A percentile compares a stretch with the other conserved stretches of the same genome.
Evolutionary conservation across 2,888 invertebrate species (phyloP).

Genomic region (Metallyticus violacea): DNA sequence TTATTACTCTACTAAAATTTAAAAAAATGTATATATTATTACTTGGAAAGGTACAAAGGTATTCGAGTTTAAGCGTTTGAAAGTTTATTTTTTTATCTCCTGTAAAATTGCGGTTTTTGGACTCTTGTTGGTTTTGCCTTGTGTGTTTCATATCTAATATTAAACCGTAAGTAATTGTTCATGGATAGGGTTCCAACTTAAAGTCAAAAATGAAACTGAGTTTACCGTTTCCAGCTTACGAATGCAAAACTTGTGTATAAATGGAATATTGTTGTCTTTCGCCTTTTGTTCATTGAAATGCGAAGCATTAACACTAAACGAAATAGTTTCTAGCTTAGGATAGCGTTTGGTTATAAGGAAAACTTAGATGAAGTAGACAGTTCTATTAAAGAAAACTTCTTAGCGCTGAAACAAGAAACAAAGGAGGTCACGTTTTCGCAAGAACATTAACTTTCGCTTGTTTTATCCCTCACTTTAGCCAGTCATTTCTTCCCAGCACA

Average conservation of each 20-base stretch:
- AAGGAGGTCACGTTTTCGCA: not conserved
- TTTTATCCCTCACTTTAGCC: not conserved
- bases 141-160: too few relatives aligned
- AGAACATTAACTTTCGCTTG: not conserved
- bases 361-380: not conserved
- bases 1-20: too few relatives aligned
- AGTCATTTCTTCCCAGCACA: not conserved
- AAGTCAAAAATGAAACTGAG: too few relatives aligned
- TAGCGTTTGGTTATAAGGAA: not conserved
- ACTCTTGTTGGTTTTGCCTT: too few relatives aligned
- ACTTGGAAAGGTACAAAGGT: too few relatives aligned
- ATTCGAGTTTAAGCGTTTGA: too few relatives aligned
- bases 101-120: too few relatives aligned
- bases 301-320: not conserved
- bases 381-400: not conserved
- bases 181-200: too few relatives aligned
- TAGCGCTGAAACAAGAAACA: not conserved
- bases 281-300: not conserved
- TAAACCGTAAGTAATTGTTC: too few relatives aligned
- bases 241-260: not conserved
- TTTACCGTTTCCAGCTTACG: not conserved
- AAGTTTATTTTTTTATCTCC: too few relatives aligned
- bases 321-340: not conserved
- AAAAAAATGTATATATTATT: too few relatives aligned
- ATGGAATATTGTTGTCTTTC: not conserved